Base-by-base conservation (phyloP, 2,888 invertebrate genomes). In the Rugalucina vietnamica region DNA sequence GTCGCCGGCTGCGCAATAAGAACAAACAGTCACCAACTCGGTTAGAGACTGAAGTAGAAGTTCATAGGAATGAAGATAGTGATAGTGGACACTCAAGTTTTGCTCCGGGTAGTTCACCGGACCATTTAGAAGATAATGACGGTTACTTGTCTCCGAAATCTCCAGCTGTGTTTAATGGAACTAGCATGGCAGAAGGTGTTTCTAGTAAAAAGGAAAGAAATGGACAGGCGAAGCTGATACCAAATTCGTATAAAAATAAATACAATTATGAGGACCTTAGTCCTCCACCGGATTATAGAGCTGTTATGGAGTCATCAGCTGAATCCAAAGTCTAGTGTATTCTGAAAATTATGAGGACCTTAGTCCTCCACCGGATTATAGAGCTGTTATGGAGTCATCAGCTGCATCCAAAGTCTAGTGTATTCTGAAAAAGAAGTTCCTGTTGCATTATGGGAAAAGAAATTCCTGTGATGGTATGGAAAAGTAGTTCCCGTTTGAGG, bases 31-130 rank as follows among this genome's bases (percentile, higher is more conserved):
- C 90, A n/a, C 89, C 91, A 0, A 81, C 74, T 18, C 84, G 90
- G 83, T 82, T 91, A 34, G 88, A 87, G 43, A 91, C 90, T 0
- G 85, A 85, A 43, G 92, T 90, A 0, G 92, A 93, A 50, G 91
- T 93, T 36, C 92, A 93, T 76, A 82, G 91, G 24, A 89, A 90
- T 29, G 91, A 93, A 12, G 92, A 89, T 34, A 93, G 92, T 88
- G 93, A 93, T 84, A 93, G 93, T 81, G 92, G 92, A 79, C 92
- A 92, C 81, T 92, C 92, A 85, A 92, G 91, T 75, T 93, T 91
- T 78, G 92, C 91, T n/a, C 91, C 92, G 0, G 91, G 91, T 10
- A 91, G 91, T 60, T 92, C 92, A 0, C 91, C 92, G 0, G 89
- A 90, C 39, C 90, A 90, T 74, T 79, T 88, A 8, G 92, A 91